Conservation (phyloP, 2,888 invertebrate genomes). For the Cephonodes hylas region DNA sequence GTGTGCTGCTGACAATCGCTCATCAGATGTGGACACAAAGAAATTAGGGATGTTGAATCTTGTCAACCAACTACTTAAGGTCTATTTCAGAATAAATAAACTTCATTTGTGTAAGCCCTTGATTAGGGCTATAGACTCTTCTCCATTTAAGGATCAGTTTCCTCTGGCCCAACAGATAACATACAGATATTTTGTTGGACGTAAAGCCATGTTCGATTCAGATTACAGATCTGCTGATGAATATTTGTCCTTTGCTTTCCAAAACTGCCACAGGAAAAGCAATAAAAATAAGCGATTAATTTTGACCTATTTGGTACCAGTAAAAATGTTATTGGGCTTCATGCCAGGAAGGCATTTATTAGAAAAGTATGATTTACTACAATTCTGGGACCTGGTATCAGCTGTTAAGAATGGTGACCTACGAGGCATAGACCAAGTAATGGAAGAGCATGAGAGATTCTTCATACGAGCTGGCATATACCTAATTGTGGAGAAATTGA, state of each 20-base stretch:
- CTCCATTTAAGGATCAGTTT: slow-evolving; percentile 93
- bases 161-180: slow-evolving; percentile 96
- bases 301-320: slow-evolving; percentile 96
- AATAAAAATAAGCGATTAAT: slow-evolving; percentile 94
- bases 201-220: slow-evolving; percentile 99
- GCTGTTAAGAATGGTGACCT: slow-evolving; percentile 96
- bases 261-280: slow-evolving; percentile 90
- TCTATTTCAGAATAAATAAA: slow-evolving; percentile 95
- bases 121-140: slow-evolving; percentile 97
- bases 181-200: slow-evolving; percentile 97
- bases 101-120: slow-evolving; percentile 95
- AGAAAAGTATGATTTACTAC: slow-evolving; percentile 93
- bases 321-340: slow-evolving; percentile 97
- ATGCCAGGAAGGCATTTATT: slow-evolving; percentile 93
- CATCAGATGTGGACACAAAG: slow-evolving; percentile 95
- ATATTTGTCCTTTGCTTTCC: slow-evolving; percentile 95
- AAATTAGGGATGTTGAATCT: slow-evolving; percentile 97
- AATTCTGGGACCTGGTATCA: slow-evolving; percentile 93
- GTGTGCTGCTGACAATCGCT: slow-evolving; percentile 96
- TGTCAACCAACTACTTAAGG: slow-evolving; percentile 97
- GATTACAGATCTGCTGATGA: slow-evolving; percentile 97
- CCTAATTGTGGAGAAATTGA: slow-evolving; percentile 97
- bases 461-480: slow-evolving; percentile 99
- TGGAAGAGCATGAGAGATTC: slow-evolving; percentile 93
- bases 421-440: slow-evolving; percentile 89